These are phyloP conservation scores for Aldabrachelys gigantea DNA, from an alignment of 2,113 vertebrate genomes.

Conservation along the genomic window DNA sequence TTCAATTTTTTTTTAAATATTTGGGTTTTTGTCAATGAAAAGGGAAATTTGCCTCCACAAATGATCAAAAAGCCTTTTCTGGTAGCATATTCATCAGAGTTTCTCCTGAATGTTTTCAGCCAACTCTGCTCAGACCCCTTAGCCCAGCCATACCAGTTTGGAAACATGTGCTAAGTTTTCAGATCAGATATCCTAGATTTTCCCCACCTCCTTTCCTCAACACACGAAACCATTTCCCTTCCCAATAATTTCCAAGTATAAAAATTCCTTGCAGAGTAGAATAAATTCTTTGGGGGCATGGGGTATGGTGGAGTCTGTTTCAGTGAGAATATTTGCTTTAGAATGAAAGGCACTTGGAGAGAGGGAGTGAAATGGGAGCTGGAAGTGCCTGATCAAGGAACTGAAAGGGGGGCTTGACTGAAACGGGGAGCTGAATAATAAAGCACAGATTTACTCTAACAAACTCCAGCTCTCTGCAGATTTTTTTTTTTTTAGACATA, in stretches of 20 bases:
- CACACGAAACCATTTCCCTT: not conserved
- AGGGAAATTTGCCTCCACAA: not conserved
- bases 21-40: not conserved
- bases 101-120: not conserved
- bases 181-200: not conserved
- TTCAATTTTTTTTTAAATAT: not conserved
- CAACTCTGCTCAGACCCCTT: not conserved
- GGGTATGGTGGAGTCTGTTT: not conserved
- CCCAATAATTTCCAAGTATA: not conserved
- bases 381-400: constrained; percentile 55
- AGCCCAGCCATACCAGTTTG: not conserved
- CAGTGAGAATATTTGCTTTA: not conserved
- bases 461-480: constrained; percentile 60
- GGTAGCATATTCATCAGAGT: not conserved
- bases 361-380: not conserved
- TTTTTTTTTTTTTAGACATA: constrained; percentile 65
- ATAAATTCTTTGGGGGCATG: not conserved
- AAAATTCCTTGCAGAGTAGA: not conserved
- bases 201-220: not conserved
- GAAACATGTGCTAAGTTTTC: not conserved
- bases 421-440: constrained; percentile 57
- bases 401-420: constrained; percentile 18
- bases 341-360: not conserved
- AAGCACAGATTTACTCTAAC: constrained; percentile 68
- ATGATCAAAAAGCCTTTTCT: not conserved